These are phyloP conservation scores for Phymastichus coffea DNA, from an alignment of 1,140 invertebrate species.

Conservation along the genomic window DNA sequence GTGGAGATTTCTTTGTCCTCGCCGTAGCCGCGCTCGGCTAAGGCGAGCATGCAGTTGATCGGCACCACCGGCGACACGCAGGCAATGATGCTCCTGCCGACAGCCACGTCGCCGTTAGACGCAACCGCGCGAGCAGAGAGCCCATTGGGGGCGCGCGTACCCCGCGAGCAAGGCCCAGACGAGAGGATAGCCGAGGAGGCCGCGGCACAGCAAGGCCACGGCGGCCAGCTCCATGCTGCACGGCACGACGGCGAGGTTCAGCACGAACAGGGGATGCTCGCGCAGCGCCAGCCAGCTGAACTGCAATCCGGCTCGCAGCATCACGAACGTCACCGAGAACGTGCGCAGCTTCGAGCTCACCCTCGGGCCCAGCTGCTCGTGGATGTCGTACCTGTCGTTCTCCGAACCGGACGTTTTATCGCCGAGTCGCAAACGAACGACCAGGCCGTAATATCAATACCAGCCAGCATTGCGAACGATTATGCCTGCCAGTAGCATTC, in stretches of 20 bases:
- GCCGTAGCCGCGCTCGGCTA: constrained; percentile 49
- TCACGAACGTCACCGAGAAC: constrained; percentile 48
- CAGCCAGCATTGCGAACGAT: constrained; percentile 36
- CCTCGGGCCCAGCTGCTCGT: constrained; percentile 35
- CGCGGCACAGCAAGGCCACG: constrained; percentile 33
- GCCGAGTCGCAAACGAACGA: too few relatives aligned
- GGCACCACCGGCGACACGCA: constrained; percentile 51
- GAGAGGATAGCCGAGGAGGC: constrained; percentile 44
- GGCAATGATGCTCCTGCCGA: constrained; percentile 45
- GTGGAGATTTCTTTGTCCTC: constrained; percentile 48
- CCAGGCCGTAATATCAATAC: neutral
- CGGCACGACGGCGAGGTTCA: constrained; percentile 43
- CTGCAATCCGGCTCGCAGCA: constrained; percentile 47
- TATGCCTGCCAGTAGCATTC: constrained; percentile 51
- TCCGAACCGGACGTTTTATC: too few relatives aligned
- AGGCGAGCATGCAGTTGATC: constrained; percentile 43
- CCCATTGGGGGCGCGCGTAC: too few relatives aligned
- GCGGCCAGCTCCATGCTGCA: constrained; percentile 43
- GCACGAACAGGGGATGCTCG: constrained; percentile 38
- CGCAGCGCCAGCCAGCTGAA: constrained; percentile 41
- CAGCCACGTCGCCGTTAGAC: neutral
- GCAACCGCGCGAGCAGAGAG: too few relatives aligned
- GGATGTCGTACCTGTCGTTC: constrained; percentile 41
- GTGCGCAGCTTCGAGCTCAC: constrained; percentile 42
- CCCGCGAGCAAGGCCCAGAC: constrained; percentile 48